phyloP scores from a whole-genome alignment of 2,888 invertebrate genomes.

The Drosophila conformis region DNA sequence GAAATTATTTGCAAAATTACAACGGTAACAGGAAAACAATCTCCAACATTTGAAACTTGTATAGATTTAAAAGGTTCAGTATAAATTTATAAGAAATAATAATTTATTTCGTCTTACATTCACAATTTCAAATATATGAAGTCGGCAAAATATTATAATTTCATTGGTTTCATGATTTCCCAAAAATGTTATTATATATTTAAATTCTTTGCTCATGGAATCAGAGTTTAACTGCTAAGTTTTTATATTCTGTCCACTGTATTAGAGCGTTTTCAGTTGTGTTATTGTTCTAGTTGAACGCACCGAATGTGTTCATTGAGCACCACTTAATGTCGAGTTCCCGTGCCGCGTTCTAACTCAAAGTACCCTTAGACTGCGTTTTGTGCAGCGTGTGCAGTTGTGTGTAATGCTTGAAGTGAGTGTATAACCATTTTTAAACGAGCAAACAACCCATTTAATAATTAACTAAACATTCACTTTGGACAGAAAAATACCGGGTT shows the following conservation, averaged over 20 bases:
- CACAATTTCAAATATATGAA: neutral
- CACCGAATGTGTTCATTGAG: slow-evolving; percentile 56
- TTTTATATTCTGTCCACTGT: slow-evolving; percentile 29
- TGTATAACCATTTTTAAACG: slow-evolving; percentile 43
- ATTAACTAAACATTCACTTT: slow-evolving; percentile 50
- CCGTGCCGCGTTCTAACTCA: slow-evolving; percentile 6
- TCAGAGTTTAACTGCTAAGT: neutral
- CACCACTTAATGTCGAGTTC: slow-evolving; percentile 28
- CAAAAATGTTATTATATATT: neutral
- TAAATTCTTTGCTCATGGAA: neutral
- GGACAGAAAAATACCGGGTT: slow-evolving; percentile 23
- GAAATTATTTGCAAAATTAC: neutral
- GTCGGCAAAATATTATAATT: neutral
- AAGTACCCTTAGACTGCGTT: neutral
- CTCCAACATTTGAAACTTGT: neutral
- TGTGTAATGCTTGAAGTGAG: slow-evolving; percentile 29
- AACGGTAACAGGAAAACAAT: neutral
- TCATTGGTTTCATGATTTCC: fast-evolving
- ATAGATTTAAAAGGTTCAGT: neutral
- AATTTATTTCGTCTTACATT: neutral
- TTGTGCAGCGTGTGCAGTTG: slow-evolving; percentile 36
- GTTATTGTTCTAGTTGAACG: slow-evolving; percentile 55
- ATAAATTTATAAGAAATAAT: neutral
- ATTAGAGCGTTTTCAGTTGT: neutral
- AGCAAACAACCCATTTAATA: slow-evolving; percentile 60